Evolutionary conservation across 2,888 invertebrate genomes (phyloP).

Genomic region (Oxytorus armatus): DNA sequence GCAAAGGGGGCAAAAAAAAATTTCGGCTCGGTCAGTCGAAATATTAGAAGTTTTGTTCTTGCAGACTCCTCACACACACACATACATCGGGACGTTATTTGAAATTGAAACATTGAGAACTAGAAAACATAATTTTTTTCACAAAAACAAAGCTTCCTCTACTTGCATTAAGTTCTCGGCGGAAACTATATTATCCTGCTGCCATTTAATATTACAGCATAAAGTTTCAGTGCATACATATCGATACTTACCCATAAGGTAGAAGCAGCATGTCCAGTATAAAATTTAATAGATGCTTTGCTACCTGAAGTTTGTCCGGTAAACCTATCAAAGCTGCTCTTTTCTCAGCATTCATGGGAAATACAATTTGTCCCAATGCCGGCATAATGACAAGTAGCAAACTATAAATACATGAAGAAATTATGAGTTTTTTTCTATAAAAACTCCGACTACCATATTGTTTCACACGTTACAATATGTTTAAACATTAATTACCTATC

Average conservation of each 20-base stretch:
- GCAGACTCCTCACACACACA: no score
- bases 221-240: background rate
- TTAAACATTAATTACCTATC: slow-evolving; percentile 87
- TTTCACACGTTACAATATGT: background rate
- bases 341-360: slow-evolving; percentile 88
- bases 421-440: slow-evolving; percentile 13
- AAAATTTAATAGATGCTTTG: slow-evolving; percentile 90
- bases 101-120: no score
- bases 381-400: slow-evolving; percentile 93
- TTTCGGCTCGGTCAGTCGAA: no score
- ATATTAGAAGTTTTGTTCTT: no score
- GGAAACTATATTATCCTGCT: no score
- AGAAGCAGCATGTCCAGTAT: slow-evolving; percentile 93
- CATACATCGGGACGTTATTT: no score
- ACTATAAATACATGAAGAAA: slow-evolving; percentile 85
- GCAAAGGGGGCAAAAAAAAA: no score
- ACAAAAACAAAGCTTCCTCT: no score
- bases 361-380: slow-evolving; percentile 90
- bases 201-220: no score
- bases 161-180: no score
- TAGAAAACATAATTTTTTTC: no score
- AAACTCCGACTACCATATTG: background rate
- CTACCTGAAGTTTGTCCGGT: slow-evolving; percentile 89
- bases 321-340: slow-evolving; percentile 89
- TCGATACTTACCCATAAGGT: slow-evolving; percentile 90